Conservation (phyloP, 2,888 invertebrate genomes). For the Meteorus cinctellus region DNA sequence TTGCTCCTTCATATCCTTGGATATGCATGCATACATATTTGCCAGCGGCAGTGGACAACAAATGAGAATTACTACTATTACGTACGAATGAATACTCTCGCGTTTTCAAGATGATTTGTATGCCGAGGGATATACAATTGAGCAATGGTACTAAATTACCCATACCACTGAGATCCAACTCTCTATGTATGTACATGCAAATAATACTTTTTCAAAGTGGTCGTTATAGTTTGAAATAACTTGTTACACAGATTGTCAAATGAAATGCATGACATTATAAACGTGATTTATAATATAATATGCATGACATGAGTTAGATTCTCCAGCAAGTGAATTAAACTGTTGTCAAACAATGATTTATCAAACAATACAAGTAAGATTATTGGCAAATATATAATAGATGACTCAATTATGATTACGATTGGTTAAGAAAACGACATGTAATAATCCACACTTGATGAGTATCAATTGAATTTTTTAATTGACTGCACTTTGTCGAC, state of each 20-base stretch:
- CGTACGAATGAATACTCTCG: slow-evolving; percentile 40
- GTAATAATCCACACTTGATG: background rate
- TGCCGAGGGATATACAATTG: slow-evolving; percentile 33
- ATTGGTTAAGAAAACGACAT: background rate
- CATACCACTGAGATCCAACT: slow-evolving; percentile 16
- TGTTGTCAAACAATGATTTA: background rate
- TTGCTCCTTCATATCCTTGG: no score
- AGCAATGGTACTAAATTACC: slow-evolving; percentile 21
- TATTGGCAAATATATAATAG: background rate
- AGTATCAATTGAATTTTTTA: background rate
- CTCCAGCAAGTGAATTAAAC: background rate
- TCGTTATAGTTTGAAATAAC: slow-evolving; percentile 52
- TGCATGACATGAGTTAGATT: background rate
- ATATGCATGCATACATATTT: slow-evolving; percentile 6
- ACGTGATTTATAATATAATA: slow-evolving; percentile 32
- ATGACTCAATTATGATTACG: background rate
- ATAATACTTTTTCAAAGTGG: slow-evolving; percentile 26
- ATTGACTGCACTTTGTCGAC: background rate
- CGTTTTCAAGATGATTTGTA: slow-evolving; percentile 30
- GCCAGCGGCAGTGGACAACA: slow-evolving; percentile 39
- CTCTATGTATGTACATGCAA: slow-evolving; percentile 14
- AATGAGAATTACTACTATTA: slow-evolving; percentile 44
- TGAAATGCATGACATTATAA: slow-evolving; percentile 44
- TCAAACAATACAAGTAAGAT: background rate
- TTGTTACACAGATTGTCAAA: slow-evolving; percentile 53